Base-by-base conservation (phyloP, 2,797 vertebrate genomes). In the Rhynchotus rufescens region DNA sequence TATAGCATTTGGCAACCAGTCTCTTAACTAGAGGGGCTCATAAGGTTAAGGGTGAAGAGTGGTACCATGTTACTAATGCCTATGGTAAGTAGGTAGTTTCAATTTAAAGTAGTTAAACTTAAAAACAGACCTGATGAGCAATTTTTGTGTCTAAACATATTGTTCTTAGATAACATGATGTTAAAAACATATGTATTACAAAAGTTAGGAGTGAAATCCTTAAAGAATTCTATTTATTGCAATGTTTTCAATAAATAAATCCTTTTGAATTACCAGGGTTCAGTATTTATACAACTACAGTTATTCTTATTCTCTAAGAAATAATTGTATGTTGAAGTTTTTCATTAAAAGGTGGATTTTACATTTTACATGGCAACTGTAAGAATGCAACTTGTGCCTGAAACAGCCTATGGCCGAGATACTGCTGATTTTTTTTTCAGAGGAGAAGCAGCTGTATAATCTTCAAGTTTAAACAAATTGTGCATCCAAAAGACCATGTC, bases 11-110 rank as follows among this genome's bases (percentile, higher is more conserved):
- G 82, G 59, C 89, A 94, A 64, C 34, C n/a, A 25, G 15, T 62
- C 85, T 83, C 59, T 84, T 87, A 73, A 78, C 32, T 56, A 91
- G 90, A 76, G 30, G 40, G n/a, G n/a, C 80, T 92, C 26, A 40
- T 80, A 86, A 74, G 40, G 64, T 64, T 78, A 90, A 26, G 52
- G 36, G n/a, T 80, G 72, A 81, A 92, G 68, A 83, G 10, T 49
- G 49, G 71, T 44, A 54, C 67, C 8, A 15, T 23, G 19, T 80
- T 93, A 62, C 30, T 30, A 76, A 25, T 32, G 16, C 54, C 79
- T 54, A 49, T 17, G 42, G 19, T 93, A 75, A 77, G 57, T 5
- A 72, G 30, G 23, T 66, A 75, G 32, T 83, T 94, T 88, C 4
- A 7, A 23, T 79, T 57, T 66, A 42, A 75, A 88, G 77, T 17